A percentile compares a stretch with the other conserved stretches of the same genome.
phyloP scores from a whole-genome alignment of 1,140 invertebrate species.

The Batillaria attramentaria region DNA sequence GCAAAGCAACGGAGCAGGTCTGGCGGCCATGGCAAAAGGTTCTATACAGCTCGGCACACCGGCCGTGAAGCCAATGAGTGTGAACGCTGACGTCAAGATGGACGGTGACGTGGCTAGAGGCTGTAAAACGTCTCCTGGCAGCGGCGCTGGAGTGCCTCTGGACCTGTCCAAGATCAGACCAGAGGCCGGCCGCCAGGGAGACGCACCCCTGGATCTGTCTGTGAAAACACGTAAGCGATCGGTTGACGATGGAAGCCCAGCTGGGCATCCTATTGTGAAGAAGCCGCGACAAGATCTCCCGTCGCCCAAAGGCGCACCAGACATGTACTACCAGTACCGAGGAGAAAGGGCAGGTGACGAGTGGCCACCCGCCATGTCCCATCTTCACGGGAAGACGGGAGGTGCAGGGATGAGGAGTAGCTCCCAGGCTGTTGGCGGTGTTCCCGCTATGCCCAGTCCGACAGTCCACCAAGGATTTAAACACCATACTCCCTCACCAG shows the following conservation, averaged over 20 bases:
- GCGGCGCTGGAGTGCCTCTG: constrained; percentile 18
- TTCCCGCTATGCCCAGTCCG: no score
- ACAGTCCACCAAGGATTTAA: no score
- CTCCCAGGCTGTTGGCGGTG: no score
- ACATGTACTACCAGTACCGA: no score
- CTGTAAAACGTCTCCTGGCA: not conserved
- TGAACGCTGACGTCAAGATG: not conserved
- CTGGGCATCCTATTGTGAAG: not conserved
- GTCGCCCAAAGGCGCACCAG: constrained; percentile 2
- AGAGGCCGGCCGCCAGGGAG: constrained; percentile 27
- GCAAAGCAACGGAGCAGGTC: not conserved
- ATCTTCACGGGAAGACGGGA: no score
- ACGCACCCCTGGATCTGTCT: constrained; percentile 50
- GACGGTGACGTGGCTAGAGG: not conserved
- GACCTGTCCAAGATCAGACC: constrained; percentile 39
- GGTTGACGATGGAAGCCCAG: constrained; percentile 21
- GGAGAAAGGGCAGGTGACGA: no score
- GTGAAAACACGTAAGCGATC: constrained; percentile 44
- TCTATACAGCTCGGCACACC: constrained; percentile 30
- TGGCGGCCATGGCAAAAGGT: not conserved
- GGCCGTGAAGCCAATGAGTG: constrained; percentile 13
- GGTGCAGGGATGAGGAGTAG: no score
- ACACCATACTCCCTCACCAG: no score
- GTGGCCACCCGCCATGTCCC: no score
- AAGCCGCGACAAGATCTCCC: constrained; percentile 11